Percentiles rank a stretch among this genome's conserved stretches.
Evolutionary conservation across 2,113 vertebrate genomes (phyloP).

Genomic region (Delphinapterus leucas): DNA sequence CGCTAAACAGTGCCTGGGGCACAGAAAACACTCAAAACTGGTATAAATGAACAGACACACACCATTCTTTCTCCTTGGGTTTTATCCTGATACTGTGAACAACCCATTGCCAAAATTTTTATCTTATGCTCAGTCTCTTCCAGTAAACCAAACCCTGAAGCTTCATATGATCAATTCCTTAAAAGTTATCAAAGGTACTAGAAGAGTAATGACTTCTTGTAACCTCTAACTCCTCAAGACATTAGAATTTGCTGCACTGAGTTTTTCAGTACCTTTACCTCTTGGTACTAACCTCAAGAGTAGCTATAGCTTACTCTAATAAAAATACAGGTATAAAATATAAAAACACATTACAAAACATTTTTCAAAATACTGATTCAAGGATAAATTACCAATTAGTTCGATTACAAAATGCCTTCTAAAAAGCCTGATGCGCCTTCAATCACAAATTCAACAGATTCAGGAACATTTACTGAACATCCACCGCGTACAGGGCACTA

Average conservation of each 20-base stretch:
- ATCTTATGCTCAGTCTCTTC: slow-evolving; percentile 30
- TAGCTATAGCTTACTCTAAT: neutral
- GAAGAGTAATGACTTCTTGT: slow-evolving; percentile 30
- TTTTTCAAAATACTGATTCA: slow-evolving; percentile 16
- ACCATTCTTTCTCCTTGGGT: neutral
- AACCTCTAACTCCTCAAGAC: slow-evolving; percentile 7
- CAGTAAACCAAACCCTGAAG: slow-evolving; percentile 21
- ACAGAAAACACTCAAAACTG: slow-evolving; percentile 28
- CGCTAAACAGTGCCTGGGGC: neutral
- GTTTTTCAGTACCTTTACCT: slow-evolving; percentile 21
- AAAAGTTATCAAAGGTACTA: slow-evolving; percentile 21
- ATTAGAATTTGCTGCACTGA: slow-evolving; percentile 13
- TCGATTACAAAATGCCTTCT: slow-evolving; percentile 23
- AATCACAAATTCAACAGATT: slow-evolving; percentile 25
- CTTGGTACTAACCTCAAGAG: neutral
- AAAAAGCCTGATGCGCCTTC: neutral
- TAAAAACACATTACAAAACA: neutral
- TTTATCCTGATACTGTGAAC: neutral
- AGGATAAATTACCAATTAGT: slow-evolving; percentile 10
- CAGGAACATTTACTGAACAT: slow-evolving; percentile 3
- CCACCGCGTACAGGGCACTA: neutral
- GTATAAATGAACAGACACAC: neutral
- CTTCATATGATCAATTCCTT: neutral
- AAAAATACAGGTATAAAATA: slow-evolving; percentile 39
- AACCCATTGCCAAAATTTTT: neutral